Base-by-base conservation (phyloP, 2,888 invertebrate genomes). In the Steinernema hermaphroditum region DNA sequence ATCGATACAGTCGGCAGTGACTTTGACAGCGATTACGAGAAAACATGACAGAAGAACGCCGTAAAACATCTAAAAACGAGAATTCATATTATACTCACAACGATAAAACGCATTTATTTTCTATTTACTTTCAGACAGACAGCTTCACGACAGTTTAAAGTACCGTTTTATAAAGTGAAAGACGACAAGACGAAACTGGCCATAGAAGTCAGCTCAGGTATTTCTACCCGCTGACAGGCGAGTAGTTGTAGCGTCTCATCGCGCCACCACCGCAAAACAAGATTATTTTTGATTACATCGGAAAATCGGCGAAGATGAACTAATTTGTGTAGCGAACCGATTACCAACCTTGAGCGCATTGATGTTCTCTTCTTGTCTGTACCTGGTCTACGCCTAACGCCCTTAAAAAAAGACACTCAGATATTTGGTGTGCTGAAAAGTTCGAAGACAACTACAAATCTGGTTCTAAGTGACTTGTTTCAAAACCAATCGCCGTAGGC, bases 271-370 rank as follows among this genome's bases (percentile, higher is more conserved):
- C 62, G 62, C 62, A 62, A 62, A 62, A 62, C 62, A 62, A 62
- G 62, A 62, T 62, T 62, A 62, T 32, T 62, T 62, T 62, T 62
- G 62, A 29, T 32, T 62, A 29, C 62, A 62, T 32, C 62, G 62
- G 27, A 62, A 62, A 62, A 62, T 62, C 62, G 62, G 62, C 62
- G 62, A 62, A 62, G 62, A 62, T 32, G 62, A 62, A 62, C 62
- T 29, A 34, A 62, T 62, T 29, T 34, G 62, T 62, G 62, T 54
- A 62, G 32, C 29, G 62, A 32, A 32, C 29, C 32, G 34, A 62
- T 29, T 62, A 62, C 62, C 22, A 50, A 19, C 50, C 50, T 29
- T 27, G n/a, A n/a, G n/a, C n/a, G 32, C 62, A 27, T 29, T 8
- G 62, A 22, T 62, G 22, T 32, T 24, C 22, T 16, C 9, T 62